These are phyloP conservation scores for Mungos mungo DNA, from an alignment of 2,113 vertebrate genomes.

Conservation along the genomic window DNA sequence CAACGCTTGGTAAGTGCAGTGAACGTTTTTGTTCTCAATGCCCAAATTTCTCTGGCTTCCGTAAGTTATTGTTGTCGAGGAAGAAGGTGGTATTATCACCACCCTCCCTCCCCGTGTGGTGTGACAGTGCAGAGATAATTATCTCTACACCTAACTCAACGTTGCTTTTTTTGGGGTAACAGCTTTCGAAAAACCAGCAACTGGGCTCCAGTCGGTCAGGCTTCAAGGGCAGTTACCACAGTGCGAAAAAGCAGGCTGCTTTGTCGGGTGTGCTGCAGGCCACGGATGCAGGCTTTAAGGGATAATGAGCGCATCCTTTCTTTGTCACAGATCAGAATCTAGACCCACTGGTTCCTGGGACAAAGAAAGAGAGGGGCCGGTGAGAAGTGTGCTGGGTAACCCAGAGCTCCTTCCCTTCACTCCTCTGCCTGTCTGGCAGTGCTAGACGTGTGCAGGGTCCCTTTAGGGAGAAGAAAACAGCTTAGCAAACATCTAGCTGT, in stretches of 20 bases:
- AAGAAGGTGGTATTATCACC: background rate
- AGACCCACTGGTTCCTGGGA: background rate
- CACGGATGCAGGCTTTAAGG: background rate
- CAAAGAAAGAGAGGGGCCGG: background rate
- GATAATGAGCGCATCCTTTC: background rate
- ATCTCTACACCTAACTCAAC: conserved; percentile 2
- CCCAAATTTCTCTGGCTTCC: conserved; percentile 59
- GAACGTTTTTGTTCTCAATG: background rate
- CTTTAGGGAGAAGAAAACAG: background rate
- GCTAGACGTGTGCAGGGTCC: background rate
- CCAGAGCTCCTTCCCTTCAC: background rate
- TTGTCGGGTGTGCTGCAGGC: background rate
- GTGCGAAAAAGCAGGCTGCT: background rate
- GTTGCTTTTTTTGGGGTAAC: conserved; percentile 15
- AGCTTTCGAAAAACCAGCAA: conserved; percentile 46
- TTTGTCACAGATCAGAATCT: background rate
- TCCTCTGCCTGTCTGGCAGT: background rate
- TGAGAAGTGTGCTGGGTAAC: background rate
- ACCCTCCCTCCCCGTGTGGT: background rate
- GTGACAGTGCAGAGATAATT: conserved; percentile 41
- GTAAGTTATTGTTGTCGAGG: conserved; percentile 40
- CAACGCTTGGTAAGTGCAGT: conserved; percentile 54
- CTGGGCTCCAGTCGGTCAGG: background rate
- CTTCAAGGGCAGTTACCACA: background rate
- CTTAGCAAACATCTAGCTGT: background rate